Evolutionary conservation across 2,113 vertebrate genomes (phyloP).

Genomic region (Puma concolor): DNA sequence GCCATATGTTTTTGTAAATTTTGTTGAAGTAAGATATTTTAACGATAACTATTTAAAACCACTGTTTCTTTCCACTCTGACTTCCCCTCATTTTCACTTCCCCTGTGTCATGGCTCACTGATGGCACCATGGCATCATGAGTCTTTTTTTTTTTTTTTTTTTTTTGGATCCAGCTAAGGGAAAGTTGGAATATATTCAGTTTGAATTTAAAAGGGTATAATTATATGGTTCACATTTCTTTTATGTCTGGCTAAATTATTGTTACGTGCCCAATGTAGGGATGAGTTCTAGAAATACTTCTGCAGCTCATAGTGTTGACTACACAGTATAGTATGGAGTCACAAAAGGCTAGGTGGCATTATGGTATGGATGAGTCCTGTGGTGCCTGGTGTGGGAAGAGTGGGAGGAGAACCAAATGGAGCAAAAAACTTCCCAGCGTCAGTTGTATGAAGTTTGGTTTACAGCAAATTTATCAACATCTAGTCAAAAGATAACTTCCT

Average conservation of each 20-base stretch:
- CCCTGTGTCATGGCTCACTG: not conserved
- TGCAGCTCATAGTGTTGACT: not conserved
- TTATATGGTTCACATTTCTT: not conserved
- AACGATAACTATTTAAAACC: not conserved
- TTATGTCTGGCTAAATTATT: not conserved
- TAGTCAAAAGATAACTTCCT: slow-evolving; percentile 10
- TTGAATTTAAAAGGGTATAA: not conserved
- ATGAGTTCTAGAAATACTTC: not conserved
- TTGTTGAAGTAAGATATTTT: not conserved
- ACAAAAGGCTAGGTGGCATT: not conserved
- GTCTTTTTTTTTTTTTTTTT: not conserved
- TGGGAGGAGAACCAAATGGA: not conserved
- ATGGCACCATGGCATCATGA: not conserved
- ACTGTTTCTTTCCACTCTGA: not conserved
- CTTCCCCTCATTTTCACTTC: not conserved
- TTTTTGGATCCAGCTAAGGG: not conserved
- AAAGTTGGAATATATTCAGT: not conserved
- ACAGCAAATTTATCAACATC: slow-evolving; percentile 2
- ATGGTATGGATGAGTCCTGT: not conserved
- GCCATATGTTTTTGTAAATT: not conserved
- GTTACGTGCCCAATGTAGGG: not conserved
- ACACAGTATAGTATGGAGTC: not conserved
- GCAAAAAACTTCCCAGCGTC: not conserved
- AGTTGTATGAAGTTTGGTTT: not conserved
- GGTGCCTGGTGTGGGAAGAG: not conserved